Evolutionary conservation across 2,797 vertebrate species (phyloP).

Genomic region (Sebastes minor): DNA sequence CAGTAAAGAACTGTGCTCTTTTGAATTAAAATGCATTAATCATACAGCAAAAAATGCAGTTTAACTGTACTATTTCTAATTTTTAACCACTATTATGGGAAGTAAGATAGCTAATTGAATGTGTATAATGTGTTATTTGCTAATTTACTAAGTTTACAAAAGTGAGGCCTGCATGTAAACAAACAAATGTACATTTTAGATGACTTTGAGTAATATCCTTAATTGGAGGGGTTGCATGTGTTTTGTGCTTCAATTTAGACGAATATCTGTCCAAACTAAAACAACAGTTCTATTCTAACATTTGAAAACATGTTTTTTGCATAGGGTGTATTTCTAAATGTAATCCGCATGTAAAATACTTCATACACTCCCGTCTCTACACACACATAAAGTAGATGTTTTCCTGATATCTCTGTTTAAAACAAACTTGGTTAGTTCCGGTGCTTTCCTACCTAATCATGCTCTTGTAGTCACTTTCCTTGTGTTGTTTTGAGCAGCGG

Average conservation of each 20-base stretch:
- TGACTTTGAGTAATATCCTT: background rate
- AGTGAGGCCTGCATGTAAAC: background rate
- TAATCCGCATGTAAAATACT: background rate
- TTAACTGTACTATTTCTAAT: background rate
- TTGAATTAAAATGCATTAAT: background rate
- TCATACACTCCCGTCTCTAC: background rate
- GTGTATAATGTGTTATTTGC: background rate
- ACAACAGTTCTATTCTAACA: background rate
- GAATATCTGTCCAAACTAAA: background rate
- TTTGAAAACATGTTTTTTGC: background rate
- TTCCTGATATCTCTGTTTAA: background rate
- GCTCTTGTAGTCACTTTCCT: conserved; percentile 22
- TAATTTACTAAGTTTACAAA: background rate
- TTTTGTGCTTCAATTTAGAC: background rate
- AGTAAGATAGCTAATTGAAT: background rate
- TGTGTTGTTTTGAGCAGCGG: conserved; percentile 9
- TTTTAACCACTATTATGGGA: background rate
- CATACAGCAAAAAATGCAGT: background rate
- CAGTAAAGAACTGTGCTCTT: background rate
- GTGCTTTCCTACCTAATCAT: conserved; percentile 12
- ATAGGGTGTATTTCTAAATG: background rate
- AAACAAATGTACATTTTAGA: background rate
- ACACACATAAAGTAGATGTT: background rate
- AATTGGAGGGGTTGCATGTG: background rate
- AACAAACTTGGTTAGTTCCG: conserved; percentile 4